Evolutionary conservation across 2,113 vertebrate species (phyloP), one percentile per base, ranked within the genome.

Genomic region (Poecilia latipinna): DNA sequence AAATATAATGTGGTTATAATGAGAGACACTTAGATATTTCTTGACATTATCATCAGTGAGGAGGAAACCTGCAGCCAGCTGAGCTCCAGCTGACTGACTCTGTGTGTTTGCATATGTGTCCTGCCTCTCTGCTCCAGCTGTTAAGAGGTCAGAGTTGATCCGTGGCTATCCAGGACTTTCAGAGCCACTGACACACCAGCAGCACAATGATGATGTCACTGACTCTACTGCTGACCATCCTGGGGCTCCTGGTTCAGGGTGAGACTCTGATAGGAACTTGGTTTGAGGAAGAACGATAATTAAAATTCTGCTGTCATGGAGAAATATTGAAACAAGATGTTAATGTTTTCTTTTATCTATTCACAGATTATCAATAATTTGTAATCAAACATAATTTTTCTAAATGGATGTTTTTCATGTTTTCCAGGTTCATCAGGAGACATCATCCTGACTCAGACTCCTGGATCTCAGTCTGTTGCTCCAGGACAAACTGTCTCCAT

Each of bases 401-500:
- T 66, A 28, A 44, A 4, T 44, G 4, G 42, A 3, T 44, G 15
- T 44, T 44, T 39, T 44, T 44, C 42, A 15, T 44, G 13, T 44
- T 44, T 44, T 15, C 42, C 13, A 44, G 78, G 62, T 67, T 81
- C 68, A 68, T 68, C 74, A 76, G 74, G 13, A 68, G 5, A 82
- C 17, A 82, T 68, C 33, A n/a, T 12, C 0, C 0, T 82, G 68
- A 68, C 63, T 82, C 74, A 76, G 68, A 44, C 73, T 76, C 37
- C 73, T 75, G 39, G 7, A 67, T 12, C 63, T 80, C 72, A 61
- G 42, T 44, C 42, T 44, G 42, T 44, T 44, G 42, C 12, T 37
- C 28, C 22, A 61, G 75, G 68, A 44, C 48, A 78, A 29, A 66
- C 68, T 39, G 42, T 44, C 42, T 44, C 42, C 42, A 44, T 44